Evolutionary conservation across 1,140 invertebrate species (phyloP), one percentile per base, ranked within the genome.

Genomic region (Zaprionus tsacasi): DNA sequence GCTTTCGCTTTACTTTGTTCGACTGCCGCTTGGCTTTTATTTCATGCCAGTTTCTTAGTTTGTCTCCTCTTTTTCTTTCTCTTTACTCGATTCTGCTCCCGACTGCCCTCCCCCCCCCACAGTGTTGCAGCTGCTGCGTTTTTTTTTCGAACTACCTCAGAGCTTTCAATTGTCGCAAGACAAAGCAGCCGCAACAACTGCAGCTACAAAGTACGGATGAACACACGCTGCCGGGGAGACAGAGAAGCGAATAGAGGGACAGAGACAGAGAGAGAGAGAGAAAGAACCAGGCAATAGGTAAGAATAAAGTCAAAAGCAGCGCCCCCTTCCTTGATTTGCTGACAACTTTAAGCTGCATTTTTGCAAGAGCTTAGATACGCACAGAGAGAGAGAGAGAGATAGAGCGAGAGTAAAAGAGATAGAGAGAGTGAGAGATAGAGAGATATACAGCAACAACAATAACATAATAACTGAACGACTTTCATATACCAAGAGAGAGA

Each of bases 161-260:
- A 77, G 76, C 68, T 71, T 81, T 76, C 78, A 85, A 77, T 83
- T 83, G 81, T 73, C 77, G 74, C 66, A 59, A 70, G 64, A 66
- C 76, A 79, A 82, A 78, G 80, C 80, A 78, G 63, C 52, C 68
- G 56, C 64, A 74, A 78, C 79, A 82, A 63, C 67, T 70, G 67
- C 67, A 61, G 38, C 67, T 54, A 64, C 68, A 70, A 64, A 70
- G 52, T 70, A 52, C 21, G 68, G 68, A 70, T 70, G 57, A 70
- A 57, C 50, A 64, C 58, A 17, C 55, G 54, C 25, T 45, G n/a
- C 50, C 17, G n/a, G 12, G 8, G 21, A 38, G 8, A 58, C 12
- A 57, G n/a, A 50, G 12, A 8, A 50, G 6, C 0, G 27, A 30
- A 30, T 30, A 27, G 1, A 35, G 50, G 6, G 17, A 38, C 17